A percentile compares a stretch with the other conserved stretches of the same genome.
phyloP scores from a whole-genome alignment of 2,888 invertebrate species.

The Tetragonisca angustula region DNA sequence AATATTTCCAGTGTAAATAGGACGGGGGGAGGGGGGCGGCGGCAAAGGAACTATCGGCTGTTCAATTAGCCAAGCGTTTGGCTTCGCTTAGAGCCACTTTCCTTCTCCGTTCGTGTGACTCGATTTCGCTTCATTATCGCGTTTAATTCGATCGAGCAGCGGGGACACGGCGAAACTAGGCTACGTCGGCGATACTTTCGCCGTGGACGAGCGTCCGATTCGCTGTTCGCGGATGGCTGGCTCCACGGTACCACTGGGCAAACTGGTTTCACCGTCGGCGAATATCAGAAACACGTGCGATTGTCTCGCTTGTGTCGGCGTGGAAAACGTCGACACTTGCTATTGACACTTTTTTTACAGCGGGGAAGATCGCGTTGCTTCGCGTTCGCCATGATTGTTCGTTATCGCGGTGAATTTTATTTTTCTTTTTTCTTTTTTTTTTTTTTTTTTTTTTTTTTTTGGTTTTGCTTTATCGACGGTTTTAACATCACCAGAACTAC shows the following conservation, averaged over 20 bases:
- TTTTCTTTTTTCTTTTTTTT: too few relatives aligned
- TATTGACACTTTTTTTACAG: constrained; percentile 21
- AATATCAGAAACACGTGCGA: constrained; percentile 34
- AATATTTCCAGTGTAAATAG: neutral
- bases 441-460: too few relatives aligned
- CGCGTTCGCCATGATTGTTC: neutral
- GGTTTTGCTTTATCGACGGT: too few relatives aligned
- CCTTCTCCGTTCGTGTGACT: neutral
- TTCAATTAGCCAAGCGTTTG: neutral
- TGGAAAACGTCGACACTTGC: constrained; percentile 33
- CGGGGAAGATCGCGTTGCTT: neutral
- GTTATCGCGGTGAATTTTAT: neutral
- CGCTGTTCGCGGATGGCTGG: neutral
- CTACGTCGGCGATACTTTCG: neutral
- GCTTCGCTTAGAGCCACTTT: neutral
- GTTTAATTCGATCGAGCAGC: neutral
- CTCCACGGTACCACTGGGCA: neutral
- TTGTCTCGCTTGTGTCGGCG: constrained; percentile 27
- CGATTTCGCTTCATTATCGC: neutral
- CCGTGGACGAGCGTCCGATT: neutral
- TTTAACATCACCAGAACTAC: too few relatives aligned
- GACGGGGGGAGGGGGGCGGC: rapidly evolving
- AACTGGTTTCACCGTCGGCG: constrained; percentile 1
- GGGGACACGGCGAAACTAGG: neutral
- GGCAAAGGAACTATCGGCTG: neutral